phyloP scores from a whole-genome alignment of 2,888 invertebrate genomes.

The Ypsolopha sequella region DNA sequence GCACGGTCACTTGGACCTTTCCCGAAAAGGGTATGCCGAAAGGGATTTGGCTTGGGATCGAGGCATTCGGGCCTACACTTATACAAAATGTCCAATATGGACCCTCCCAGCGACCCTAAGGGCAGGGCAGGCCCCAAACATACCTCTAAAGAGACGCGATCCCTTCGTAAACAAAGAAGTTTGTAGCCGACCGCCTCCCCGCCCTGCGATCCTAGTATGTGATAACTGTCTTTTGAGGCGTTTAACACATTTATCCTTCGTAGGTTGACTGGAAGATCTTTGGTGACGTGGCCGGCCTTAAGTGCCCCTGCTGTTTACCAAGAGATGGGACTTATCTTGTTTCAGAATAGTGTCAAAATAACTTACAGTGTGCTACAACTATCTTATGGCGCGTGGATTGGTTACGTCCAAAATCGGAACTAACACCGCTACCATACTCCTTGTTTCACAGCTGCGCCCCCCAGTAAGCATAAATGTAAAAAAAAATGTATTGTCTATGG shows the following conservation, averaged over 20 bases:
- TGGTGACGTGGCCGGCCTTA: too few relatives aligned
- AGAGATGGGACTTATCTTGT: too few relatives aligned
- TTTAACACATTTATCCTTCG: constrained; percentile 2
- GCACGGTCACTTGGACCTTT: constrained; percentile 55
- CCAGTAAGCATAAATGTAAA: too few relatives aligned
- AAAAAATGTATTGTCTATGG: too few relatives aligned
- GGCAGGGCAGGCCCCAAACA: constrained; percentile 35
- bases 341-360: too few relatives aligned
- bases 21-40: constrained; percentile 61
- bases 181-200: constrained; percentile 40
- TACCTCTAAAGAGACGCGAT: constrained; percentile 33
- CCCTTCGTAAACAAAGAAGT: constrained; percentile 57
- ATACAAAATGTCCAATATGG: constrained; percentile 69
- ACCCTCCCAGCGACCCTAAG: constrained; percentile 37
- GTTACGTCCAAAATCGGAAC: too few relatives aligned
- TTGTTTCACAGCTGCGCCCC: too few relatives aligned
- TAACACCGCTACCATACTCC: too few relatives aligned
- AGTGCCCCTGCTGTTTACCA: too few relatives aligned
- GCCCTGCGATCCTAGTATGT: constrained; percentile 34
- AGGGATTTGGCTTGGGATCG: constrained; percentile 67
- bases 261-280: background rate
- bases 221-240: constrained; percentile 6
- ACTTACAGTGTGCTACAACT: too few relatives aligned
- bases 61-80: constrained; percentile 54
- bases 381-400: too few relatives aligned